Conservation (phyloP, 1,140 invertebrate genomes). For the Drosophila aff. region DNA sequence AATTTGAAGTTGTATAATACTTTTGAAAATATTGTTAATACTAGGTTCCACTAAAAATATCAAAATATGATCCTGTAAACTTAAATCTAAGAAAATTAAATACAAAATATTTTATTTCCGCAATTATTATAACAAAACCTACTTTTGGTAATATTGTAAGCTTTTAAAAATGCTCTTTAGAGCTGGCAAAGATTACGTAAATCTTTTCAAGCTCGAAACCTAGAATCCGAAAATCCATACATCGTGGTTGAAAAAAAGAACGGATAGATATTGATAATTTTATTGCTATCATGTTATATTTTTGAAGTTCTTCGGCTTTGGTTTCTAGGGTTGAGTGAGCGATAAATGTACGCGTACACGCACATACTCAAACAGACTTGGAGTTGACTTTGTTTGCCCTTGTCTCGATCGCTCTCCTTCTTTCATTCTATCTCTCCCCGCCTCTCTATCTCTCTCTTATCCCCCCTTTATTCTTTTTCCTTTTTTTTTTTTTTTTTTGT, state of each 20-base stretch:
- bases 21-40: too few relatives aligned
- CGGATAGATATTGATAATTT: constrained; percentile 17
- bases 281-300: constrained; percentile 4
- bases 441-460: background rate
- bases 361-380: constrained; percentile 6
- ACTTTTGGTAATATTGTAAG: background rate
- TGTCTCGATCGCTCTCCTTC: background rate
- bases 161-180: accelerated
- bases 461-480: background rate
- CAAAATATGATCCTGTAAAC: background rate
- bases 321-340: constrained; percentile 38
- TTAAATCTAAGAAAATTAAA: background rate
- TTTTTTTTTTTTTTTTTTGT: background rate
- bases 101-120: too few relatives aligned
- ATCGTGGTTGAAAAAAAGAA: constrained; percentile 3
- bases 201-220: background rate
- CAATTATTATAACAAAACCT: too few relatives aligned
- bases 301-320: background rate
- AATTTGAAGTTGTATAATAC: background rate
- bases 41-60: background rate
- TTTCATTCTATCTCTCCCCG: background rate
- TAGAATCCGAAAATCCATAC: background rate
- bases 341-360: constrained; percentile 42
- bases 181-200: background rate
- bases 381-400: constrained; percentile 46